Conservation (phyloP, 2,888 invertebrate genomes). For the Fragum whitleyi region DNA sequence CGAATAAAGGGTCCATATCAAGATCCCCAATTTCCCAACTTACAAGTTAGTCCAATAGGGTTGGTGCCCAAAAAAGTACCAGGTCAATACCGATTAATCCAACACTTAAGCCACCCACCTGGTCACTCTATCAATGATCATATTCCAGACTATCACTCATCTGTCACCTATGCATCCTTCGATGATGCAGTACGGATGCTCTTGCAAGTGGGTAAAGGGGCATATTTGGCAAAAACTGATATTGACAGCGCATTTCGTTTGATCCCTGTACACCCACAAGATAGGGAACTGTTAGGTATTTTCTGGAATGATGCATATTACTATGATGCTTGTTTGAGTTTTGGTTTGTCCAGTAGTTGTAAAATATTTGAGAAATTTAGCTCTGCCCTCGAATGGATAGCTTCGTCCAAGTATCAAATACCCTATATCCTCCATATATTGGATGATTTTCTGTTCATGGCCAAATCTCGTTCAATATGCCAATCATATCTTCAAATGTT, state of each 20-base stretch:
- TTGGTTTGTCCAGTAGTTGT: constrained; percentile 50
- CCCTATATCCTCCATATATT: constrained; percentile 39
- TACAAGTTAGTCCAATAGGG: constrained; percentile 42
- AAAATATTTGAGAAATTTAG: constrained; percentile 54
- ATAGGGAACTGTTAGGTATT: constrained; percentile 50
- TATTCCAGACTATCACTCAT: constrained; percentile 19
- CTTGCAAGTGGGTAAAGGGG: constrained; percentile 4
- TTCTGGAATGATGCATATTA: constrained; percentile 32
- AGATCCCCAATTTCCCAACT: constrained; percentile 8
- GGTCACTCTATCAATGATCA: constrained; percentile 48
- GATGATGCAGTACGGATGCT: constrained; percentile 37
- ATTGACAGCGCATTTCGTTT: too few species aligned
- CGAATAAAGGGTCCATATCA: constrained; percentile 35
- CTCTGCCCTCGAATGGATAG: constrained; percentile 35
- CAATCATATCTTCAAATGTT: constrained; percentile 21
- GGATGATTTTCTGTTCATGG: constrained; percentile 51
- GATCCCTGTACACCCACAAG: too few species aligned
- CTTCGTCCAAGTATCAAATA: constrained; percentile 10
- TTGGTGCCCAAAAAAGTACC: constrained; percentile 47
- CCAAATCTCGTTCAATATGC: background rate
- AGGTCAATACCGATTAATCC: constrained; percentile 48
- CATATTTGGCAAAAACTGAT: constrained; percentile 41
- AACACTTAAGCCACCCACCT: constrained; percentile 51
- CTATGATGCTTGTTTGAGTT: constrained; percentile 40
- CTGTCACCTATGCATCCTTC: constrained; percentile 42